Conservation (phyloP, 2,113 vertebrate species). For the Elephantulus edwardii region DNA sequence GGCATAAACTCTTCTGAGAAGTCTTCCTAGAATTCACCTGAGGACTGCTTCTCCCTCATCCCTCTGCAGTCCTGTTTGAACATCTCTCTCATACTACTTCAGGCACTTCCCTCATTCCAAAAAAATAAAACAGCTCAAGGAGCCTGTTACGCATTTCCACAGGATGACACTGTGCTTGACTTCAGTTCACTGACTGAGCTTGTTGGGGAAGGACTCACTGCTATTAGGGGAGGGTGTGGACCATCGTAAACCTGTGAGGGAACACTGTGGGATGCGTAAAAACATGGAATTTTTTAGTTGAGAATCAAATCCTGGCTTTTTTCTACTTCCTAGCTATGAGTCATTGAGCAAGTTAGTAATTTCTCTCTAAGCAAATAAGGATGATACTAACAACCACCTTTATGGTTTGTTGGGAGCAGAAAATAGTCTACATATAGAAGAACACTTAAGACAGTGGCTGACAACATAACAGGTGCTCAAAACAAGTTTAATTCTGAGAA, state of each 20-base stretch:
- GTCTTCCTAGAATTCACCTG: neutral
- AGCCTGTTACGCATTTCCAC: too few relatives aligned
- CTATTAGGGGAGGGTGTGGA: neutral
- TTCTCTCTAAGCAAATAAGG: neutral
- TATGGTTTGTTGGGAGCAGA: neutral
- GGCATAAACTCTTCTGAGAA: neutral
- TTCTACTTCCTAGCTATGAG: neutral
- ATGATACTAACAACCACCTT: neutral
- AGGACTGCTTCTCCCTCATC: neutral
- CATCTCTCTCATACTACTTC: neutral
- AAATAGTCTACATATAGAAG: neutral
- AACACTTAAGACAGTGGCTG: neutral
- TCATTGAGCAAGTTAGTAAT: neutral
- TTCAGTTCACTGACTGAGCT: neutral
- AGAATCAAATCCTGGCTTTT: conserved; percentile 7
- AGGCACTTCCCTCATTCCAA: neutral
- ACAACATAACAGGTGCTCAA: neutral
- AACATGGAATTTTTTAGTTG: neutral
- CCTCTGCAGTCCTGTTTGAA: neutral
- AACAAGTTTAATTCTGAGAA: too few relatives aligned
- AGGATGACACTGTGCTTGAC: too few relatives aligned
- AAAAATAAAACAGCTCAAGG: neutral
- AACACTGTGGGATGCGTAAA: neutral
- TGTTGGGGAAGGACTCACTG: neutral
- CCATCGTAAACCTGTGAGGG: neutral